Evolutionary conservation across 2,888 invertebrate species (phyloP), one percentile per base, ranked within the genome.

Genomic region (Rhagonycha lutea): DNA sequence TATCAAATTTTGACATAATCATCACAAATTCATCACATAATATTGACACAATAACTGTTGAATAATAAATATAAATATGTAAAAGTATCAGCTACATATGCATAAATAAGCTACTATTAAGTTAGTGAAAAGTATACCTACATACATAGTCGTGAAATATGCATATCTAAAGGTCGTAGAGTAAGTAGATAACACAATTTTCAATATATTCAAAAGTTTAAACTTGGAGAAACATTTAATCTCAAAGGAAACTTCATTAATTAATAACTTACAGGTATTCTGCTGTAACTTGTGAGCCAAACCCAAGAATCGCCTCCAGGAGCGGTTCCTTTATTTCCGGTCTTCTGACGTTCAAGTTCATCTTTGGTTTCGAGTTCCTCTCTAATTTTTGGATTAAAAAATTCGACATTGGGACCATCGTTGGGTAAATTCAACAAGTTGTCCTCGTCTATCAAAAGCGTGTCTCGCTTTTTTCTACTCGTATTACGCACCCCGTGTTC

Each of bases 221-320:
- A 61, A 47, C 28, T 24, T 72, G n/a, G 24, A 11, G 23, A 26
- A 32, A 14, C 14, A 65, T 60, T 65, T 32, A n/a, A 69, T 29
- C 71, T 68, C 28, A 47, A 61, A 23, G 68, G 47, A 47, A 47
- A 14, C 71, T 24, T 14, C 24, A 65, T 32, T 14, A 73, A 67
- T 61, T 74, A 70, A 70, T 32, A 63, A 88, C 91, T 90, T 87
- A 95, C 95, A 84, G 96, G 95, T 81, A 96, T 95, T 81, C 96
- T 91, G 47, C 96, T 95, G 83, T 95, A 95, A 79, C 95, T 94
- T 73, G 96, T 95, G 80, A 96, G 87, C 94, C 96, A 96, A 80
- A 96, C 93, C 95, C 95, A 95, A 24, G 93, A 92, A 81, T 94
- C 94, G 2, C 93, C 94, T 0, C 93, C 94, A 1, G 93, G 92